Evolutionary conservation across 2,113 vertebrate genomes (phyloP).

Genomic region (Thamnophis sirtalis): DNA sequence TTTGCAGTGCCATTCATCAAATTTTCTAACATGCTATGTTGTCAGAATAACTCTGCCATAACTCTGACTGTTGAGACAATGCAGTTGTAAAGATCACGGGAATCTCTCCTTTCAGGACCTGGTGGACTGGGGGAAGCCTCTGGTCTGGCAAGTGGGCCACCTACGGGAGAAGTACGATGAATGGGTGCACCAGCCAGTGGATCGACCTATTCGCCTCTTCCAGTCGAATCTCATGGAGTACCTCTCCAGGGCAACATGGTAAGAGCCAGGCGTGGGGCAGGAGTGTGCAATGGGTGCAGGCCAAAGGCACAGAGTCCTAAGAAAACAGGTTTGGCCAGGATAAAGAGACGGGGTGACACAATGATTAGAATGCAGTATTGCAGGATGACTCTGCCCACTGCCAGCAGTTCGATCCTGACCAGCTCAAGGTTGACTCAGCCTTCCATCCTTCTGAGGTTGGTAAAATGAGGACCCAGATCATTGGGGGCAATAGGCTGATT

Average conservation of each 20-base stretch:
- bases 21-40: neutral
- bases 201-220: conserved; percentile 91
- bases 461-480: too few relatives aligned
- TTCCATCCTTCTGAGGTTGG: too few relatives aligned
- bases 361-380: too few relatives aligned
- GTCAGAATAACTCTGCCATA: neutral
- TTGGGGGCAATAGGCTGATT: too few relatives aligned
- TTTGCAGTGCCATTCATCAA: neutral
- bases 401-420: too few relatives aligned
- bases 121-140: conserved; percentile 91
- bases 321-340: neutral
- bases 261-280: neutral
- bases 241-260: conserved; percentile 91
- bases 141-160: conserved; percentile 94
- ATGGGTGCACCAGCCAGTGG: conserved; percentile 95
- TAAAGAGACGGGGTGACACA: neutral
- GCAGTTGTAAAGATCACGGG: neutral
- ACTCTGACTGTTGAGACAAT: neutral
- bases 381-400: too few relatives aligned
- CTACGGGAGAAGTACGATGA: conserved; percentile 90
- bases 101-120: conserved; percentile 75
- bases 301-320: neutral
- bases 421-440: too few relatives aligned
- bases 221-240: conserved; percentile 84
- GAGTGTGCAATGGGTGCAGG: too few relatives aligned